phyloP scores from a whole-genome alignment of 1,140 invertebrate genomes.

The Sycophaga agraensis region DNA sequence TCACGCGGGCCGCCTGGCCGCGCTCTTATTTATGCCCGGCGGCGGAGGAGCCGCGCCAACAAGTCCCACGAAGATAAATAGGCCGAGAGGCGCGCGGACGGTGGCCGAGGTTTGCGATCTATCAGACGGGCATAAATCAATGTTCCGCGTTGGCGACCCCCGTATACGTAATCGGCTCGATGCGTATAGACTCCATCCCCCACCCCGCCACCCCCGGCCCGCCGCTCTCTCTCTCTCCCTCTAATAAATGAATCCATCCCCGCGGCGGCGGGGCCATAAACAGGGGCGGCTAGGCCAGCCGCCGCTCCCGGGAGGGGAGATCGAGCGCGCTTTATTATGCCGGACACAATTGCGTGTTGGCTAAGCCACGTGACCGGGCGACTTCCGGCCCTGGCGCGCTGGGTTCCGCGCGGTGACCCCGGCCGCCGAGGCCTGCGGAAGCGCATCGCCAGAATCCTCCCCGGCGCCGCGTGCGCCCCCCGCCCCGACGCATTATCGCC shows the following conservation, averaged over 20 bases:
- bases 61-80: constrained; percentile 25
- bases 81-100: constrained; percentile 16
- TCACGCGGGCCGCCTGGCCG: no score
- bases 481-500: constrained; percentile 33
- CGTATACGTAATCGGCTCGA: constrained; percentile 35
- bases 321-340: constrained; percentile 49
- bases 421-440: constrained; percentile 27
- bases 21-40: no score
- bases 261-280: constrained; percentile 1
- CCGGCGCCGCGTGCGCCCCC: constrained; percentile 19
- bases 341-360: constrained; percentile 55
- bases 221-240: constrained; percentile 5
- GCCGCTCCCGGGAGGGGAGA: no score
- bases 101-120: constrained; percentile 34
- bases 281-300: background rate
- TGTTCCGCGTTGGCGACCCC: constrained; percentile 40
- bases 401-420: constrained; percentile 35
- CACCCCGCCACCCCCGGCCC: background rate
- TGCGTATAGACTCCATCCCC: constrained; percentile 29
- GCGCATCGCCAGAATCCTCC: constrained; percentile 22
- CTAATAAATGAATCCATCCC: constrained; percentile 23
- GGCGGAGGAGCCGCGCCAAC: no score
- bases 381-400: constrained; percentile 45
- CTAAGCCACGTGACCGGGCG: constrained; percentile 51
- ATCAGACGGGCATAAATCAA: constrained; percentile 50